These are phyloP conservation scores for Hermetia illucens DNA, from an alignment of 1,140 invertebrate species.

Conservation along the genomic window DNA sequence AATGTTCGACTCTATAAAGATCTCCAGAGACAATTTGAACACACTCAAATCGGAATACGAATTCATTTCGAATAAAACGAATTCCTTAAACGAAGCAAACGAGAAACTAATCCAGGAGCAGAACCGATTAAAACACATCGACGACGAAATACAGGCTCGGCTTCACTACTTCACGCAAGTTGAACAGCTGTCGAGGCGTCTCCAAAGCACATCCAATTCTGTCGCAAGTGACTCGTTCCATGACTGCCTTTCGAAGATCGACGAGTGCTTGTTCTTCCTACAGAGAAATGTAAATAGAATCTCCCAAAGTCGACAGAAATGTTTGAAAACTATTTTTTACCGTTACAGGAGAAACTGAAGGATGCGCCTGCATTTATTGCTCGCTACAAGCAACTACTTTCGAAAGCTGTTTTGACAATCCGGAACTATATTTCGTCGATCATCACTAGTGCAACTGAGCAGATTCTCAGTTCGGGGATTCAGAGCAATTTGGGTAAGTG, in stretches of 20 bases:
- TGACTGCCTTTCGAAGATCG: constrained; percentile 66
- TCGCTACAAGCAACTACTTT: constrained; percentile 66
- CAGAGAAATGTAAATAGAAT: constrained; percentile 53
- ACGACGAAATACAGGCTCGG: constrained; percentile 63
- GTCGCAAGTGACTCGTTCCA: constrained; percentile 73
- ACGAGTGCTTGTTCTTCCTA: constrained; percentile 77
- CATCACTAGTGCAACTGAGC: constrained; percentile 62
- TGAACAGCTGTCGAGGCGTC: constrained; percentile 61
- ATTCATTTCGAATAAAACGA: constrained; percentile 79
- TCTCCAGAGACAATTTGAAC: constrained; percentile 53
- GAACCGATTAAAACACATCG: constrained; percentile 60
- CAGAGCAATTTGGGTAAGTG: no score
- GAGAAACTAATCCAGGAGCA: constrained; percentile 81
- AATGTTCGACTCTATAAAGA: constrained; percentile 52
- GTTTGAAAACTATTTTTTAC: background rate
- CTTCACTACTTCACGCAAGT: constrained; percentile 77
- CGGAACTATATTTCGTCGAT: constrained; percentile 59
- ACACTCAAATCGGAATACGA: constrained; percentile 63
- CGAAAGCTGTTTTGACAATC: constrained; percentile 62
- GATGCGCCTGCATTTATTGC: constrained; percentile 57
- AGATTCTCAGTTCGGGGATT: no score
- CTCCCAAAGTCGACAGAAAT: constrained; percentile 4
- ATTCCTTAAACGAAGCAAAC: constrained; percentile 75
- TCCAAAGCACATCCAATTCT: constrained; percentile 63
- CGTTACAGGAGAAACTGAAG: constrained; percentile 46